Base-by-base conservation (phyloP, 2,888 invertebrate species). In the Dioctria linearis region DNA sequence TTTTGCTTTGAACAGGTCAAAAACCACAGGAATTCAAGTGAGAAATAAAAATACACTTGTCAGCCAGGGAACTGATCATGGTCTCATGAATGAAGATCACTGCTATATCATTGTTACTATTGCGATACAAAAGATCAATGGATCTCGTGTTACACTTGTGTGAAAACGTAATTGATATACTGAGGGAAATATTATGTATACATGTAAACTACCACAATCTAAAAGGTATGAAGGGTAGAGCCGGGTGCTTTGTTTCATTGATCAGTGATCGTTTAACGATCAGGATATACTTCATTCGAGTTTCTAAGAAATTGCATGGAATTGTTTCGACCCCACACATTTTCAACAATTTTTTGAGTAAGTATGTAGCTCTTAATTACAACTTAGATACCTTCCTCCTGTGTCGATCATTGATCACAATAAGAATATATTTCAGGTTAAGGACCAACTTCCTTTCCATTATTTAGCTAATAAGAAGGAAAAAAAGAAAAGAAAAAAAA, bases 1-100 rank as follows among this genome's bases (percentile, higher is more conserved):
- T 8, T 11, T 51, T 51, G 51, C 51, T 11, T 51, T 51, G 51
- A 51, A 8, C 51, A 25, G 25, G 13, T 13, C 59, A 13, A 42
- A 59, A 75, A 59, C 73, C 73, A 13, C 73, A 75, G 73, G 57
- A 75, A 75, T 75, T 75, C 37, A 57, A 59, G 59, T 75, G 73
- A 59, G 73, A 75, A 75, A 71, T 9, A 71, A 25, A 25, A 71
- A 57, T 73, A 6, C 73, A 43, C 42, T 75, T 59, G 73, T 75
- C 73, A 25, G 25, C 25, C 25, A 59, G 59, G 40, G 59, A 75
- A 75, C 42, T 40, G 57, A 73, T 73, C 71, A n/a, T 75, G 73
- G 37, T 4, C 25, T 25, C 54, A 75, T 75, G 42, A 75, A 75
- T 75, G 73, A 75, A 75, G 73, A 75, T 75, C 73, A 59, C 42